These are phyloP conservation scores for Hippoglossus stenolepis DNA, from an alignment of 2,113 vertebrate species.

Conservation along the genomic window DNA sequence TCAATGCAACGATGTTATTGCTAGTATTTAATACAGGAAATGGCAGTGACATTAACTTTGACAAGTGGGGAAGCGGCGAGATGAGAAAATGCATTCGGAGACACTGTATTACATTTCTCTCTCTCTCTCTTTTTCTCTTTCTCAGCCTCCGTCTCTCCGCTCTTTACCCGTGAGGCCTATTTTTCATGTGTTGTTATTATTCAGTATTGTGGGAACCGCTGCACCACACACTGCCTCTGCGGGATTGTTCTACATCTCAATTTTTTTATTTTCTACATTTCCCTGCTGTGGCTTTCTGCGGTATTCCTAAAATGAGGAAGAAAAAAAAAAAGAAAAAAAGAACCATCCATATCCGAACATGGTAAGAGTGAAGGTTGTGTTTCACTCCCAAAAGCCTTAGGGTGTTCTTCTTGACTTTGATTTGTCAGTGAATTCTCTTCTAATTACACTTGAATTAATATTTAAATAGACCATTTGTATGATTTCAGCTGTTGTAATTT, in stretches of 20 bases:
- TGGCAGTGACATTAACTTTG: slow-evolving; percentile 12
- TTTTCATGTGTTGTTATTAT: slow-evolving; percentile 50
- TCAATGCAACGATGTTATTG: background rate
- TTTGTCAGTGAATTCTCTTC: slow-evolving; percentile 61
- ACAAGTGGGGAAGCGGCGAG: background rate
- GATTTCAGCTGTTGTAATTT: slow-evolving; percentile 66
- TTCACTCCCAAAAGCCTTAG: slow-evolving; percentile 71
- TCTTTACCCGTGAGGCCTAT: slow-evolving; percentile 34
- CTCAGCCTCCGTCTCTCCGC: background rate
- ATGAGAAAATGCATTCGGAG: slow-evolving; percentile 18
- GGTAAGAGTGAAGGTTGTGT: slow-evolving; percentile 44
- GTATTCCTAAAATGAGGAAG: slow-evolving; percentile 21
- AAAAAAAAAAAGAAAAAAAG: background rate
- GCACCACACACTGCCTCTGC: slow-evolving; percentile 64
- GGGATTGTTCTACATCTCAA: slow-evolving; percentile 27
- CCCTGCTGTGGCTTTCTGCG: slow-evolving; percentile 8
- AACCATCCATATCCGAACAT: slow-evolving; percentile 31
- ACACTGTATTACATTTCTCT: slow-evolving; percentile 11
- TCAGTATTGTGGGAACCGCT: slow-evolving; percentile 44
- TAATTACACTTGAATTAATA: slow-evolving; percentile 76
- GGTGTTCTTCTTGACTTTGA: slow-evolving; percentile 58
- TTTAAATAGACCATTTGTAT: slow-evolving; percentile 78
- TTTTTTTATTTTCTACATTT: slow-evolving; percentile 22
- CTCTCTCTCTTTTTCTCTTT: background rate
- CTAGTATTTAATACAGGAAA: background rate